These are phyloP conservation scores for Clinocottus analis DNA, from an alignment of 2,113 vertebrate genomes.

Conservation along the genomic window DNA sequence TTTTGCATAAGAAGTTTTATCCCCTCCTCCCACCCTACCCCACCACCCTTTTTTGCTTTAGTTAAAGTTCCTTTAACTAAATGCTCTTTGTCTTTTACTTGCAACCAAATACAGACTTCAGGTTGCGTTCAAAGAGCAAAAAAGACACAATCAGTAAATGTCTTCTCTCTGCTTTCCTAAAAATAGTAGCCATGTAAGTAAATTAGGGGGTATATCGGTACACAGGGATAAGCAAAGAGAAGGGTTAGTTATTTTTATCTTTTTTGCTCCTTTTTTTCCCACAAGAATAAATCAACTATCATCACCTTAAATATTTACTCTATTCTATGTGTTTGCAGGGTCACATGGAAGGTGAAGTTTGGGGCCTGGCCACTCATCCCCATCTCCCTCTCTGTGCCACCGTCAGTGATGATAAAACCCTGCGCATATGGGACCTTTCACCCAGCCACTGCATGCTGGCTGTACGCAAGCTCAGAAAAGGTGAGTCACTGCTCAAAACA, in stretches of 20 bases:
- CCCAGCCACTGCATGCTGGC: conserved; percentile 99
- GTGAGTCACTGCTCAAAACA: conserved; percentile 76
- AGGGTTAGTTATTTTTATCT: not conserved
- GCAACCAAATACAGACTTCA: too few species aligned
- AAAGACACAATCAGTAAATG: too few species aligned
- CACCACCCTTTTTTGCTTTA: too few species aligned
- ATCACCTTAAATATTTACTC: not conserved
- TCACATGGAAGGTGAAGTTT: conserved; percentile 99
- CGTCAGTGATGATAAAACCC: conserved; percentile 98
- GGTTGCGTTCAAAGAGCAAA: too few species aligned
- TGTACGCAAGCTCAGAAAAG: conserved; percentile 98
- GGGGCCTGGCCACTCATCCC: conserved; percentile 97
- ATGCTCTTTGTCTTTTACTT: too few species aligned
- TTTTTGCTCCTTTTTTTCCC: not conserved
- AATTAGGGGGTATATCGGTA: not conserved
- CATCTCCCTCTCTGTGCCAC: conserved; percentile 98
- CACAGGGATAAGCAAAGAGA: not conserved
- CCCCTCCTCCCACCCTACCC: too few species aligned
- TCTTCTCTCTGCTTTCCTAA: too few species aligned
- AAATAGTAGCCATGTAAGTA: not conserved
- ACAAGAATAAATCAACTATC: not conserved
- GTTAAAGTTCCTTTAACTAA: too few species aligned
- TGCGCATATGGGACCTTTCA: conserved; percentile 99
- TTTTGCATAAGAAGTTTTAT: too few species aligned
- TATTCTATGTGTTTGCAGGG: conserved; percentile 83